Evolutionary conservation across 1,140 invertebrate genomes (phyloP).

Genomic region (Scaptomyza hsui): DNA sequence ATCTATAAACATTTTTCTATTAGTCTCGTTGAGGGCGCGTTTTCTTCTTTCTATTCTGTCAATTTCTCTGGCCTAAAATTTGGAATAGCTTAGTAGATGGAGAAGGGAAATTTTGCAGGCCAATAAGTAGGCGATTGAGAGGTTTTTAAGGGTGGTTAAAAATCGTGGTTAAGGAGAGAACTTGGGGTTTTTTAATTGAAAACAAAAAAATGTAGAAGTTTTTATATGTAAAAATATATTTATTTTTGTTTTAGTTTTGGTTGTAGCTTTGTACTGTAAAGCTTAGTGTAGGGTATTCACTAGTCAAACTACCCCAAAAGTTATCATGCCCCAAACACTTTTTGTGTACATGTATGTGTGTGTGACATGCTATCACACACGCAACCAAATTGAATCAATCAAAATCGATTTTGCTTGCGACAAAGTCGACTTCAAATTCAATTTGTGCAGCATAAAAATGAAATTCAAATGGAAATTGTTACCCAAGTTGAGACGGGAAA

Average conservation of each 20-base stretch:
- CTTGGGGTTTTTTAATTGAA: too few species aligned
- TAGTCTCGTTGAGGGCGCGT: constrained; percentile 30
- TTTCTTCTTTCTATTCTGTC: constrained; percentile 34
- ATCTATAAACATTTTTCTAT: constrained; percentile 79
- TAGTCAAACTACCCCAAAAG: background rate
- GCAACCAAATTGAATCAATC: constrained; percentile 58
- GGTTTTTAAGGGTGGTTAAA: constrained; percentile 15
- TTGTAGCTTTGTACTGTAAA: background rate
- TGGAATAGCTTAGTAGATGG: constrained; percentile 24
- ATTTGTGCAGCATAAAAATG: constrained; percentile 29
- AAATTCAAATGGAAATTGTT: constrained; percentile 35
- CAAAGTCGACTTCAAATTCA: constrained; percentile 41
- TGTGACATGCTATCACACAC: constrained; percentile 51
- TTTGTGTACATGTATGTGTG: background rate
- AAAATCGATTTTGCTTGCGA: constrained; percentile 48
- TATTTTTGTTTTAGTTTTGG: too few species aligned
- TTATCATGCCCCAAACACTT: background rate
- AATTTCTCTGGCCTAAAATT: constrained; percentile 21
- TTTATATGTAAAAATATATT: too few species aligned
- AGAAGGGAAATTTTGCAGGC: background rate
- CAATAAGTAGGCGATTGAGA: constrained; percentile 1
- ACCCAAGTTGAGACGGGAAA: background rate
- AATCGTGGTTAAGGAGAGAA: too few species aligned
- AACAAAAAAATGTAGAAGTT: too few species aligned
- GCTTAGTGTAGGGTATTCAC: background rate